Base-by-base conservation (phyloP, 2,888 invertebrate species). In the Ophion costatus region DNA sequence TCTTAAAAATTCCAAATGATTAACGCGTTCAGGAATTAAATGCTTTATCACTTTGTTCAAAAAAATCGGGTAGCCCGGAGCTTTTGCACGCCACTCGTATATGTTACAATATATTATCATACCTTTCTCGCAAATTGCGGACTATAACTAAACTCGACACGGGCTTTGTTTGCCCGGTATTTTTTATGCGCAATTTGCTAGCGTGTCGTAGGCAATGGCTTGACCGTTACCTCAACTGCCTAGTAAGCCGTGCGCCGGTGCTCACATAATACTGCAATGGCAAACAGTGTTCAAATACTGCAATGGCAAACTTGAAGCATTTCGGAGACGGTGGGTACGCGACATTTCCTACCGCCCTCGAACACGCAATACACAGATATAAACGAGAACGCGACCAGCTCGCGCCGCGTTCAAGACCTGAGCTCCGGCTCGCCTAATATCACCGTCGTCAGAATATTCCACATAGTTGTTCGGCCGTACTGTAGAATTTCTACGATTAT, bases 401-500 rank as follows among this genome's bases (percentile, higher is more conserved):
- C 51, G 51, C 17, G 51, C 17, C 51, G 17, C 51, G 14, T 51
- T 51, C 51, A 51, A 51, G 17, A 17, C 51, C 5, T 22, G 66
- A 7, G 22, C 59, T 29, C n/a, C 24, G 20, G 17, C 51, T 56
- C 64, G 56, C 74, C 63, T 69, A 69, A 63, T 22, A 61, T 74
- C 64, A 38, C 5, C 73, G 38, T 64, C 70, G 70, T 45, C 64
- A 76, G 59, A 64, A 78, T 84, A 74, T 81, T 61, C 70, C 70
- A 59, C 74, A 81, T 75, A 84, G 74, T 78, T 81, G 33, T 66
- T 80, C 45, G 51, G 67, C 63, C 74, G 42, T 42, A 57, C 63
- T 45, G 73, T 63, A 70, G 70, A 78, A 75, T 84, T 84, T 78
- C 74, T n/a, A 45, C 63, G 57, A 74, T 75, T 78, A 78, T 78